phyloP scores from a whole-genome alignment of 2,113 vertebrate genomes.

The Nycticryphes semicollaris region DNA sequence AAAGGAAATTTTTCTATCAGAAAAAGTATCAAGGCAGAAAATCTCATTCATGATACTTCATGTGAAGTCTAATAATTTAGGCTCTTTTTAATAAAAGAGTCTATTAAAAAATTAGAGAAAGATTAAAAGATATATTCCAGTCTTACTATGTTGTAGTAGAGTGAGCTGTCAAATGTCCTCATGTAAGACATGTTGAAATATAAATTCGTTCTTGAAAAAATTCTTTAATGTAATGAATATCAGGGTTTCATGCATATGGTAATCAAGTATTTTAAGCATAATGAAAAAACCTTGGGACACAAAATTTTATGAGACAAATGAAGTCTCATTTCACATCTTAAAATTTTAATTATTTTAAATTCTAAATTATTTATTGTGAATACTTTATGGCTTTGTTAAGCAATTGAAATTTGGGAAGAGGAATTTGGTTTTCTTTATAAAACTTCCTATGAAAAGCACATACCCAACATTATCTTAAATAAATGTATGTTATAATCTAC shows the following conservation, averaged over 20 bases:
- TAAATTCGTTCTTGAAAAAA: background rate
- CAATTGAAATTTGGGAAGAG: background rate
- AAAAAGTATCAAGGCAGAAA: background rate
- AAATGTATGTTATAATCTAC: background rate
- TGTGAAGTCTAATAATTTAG: background rate
- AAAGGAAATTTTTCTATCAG: background rate
- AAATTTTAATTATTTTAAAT: background rate
- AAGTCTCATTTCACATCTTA: background rate
- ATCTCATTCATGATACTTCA: background rate
- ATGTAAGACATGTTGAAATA: background rate
- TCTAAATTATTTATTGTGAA: background rate
- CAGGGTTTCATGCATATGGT: background rate
- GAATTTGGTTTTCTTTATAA: background rate
- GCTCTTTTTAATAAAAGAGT: background rate
- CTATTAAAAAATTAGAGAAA: background rate
- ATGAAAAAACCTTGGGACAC: background rate
- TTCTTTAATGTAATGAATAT: background rate
- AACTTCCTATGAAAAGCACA: background rate
- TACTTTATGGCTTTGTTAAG: background rate
- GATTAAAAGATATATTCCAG: background rate
- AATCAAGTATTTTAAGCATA: background rate
- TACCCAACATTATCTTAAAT: background rate
- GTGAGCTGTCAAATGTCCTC: background rate
- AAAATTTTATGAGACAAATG: background rate
- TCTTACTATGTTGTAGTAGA: background rate